phyloP scores from a whole-genome alignment of 2,888 invertebrate species.

The Agrotis puta region DNA sequence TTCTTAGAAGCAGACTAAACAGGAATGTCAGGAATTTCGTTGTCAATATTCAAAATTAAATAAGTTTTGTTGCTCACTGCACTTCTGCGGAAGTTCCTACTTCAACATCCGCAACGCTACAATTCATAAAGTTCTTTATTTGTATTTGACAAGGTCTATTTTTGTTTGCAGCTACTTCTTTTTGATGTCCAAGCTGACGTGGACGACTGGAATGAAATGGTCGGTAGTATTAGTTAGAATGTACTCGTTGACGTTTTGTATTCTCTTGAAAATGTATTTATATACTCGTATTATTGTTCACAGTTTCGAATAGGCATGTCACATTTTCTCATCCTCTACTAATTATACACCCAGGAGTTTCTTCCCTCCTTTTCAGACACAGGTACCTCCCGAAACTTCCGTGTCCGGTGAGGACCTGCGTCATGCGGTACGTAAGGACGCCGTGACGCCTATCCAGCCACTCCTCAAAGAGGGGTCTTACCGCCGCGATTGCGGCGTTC shows the following conservation, averaged over 20 bases:
- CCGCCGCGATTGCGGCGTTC: too few species aligned
- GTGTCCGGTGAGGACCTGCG: too few species aligned
- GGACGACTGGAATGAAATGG: constrained; percentile 52
- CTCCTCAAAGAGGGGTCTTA: too few species aligned
- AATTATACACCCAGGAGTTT: too few species aligned
- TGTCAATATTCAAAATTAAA: constrained; percentile 59
- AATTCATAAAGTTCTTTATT: constrained; percentile 4
- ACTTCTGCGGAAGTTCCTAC: constrained; percentile 21
- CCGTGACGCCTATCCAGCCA: too few species aligned
- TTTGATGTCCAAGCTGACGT: constrained; percentile 51
- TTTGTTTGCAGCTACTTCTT: constrained; percentile 14
- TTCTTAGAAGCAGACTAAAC: constrained; percentile 19
- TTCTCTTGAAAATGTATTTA: constrained; percentile 16
- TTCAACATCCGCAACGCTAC: background rate
- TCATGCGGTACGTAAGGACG: too few species aligned
- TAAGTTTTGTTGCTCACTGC: constrained; percentile 36
- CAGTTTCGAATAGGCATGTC: background rate
- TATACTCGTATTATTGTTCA: background rate
- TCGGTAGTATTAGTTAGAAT: constrained; percentile 46
- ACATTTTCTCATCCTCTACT: too few species aligned
- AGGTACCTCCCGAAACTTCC: too few species aligned
- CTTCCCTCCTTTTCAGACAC: too few species aligned
- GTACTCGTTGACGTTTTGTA: constrained; percentile 19
- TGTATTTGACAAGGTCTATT: background rate
- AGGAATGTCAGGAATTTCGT: constrained; percentile 27